Base-by-base conservation (phyloP, 2,113 vertebrate species). In the Oncorhynchus keta region DNA sequence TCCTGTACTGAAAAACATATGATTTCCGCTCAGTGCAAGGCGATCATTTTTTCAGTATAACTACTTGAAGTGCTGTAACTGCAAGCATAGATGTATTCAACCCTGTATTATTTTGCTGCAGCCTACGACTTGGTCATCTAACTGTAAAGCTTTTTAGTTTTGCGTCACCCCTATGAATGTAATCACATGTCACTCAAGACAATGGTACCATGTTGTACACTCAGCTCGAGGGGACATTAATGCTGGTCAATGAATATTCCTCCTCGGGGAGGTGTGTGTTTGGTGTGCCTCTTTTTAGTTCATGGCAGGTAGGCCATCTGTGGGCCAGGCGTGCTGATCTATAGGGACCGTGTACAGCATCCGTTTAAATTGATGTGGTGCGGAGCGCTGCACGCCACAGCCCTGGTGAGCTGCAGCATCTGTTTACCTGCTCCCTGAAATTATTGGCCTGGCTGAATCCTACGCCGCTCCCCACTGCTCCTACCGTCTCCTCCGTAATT, bases 331-430 rank as follows among this genome's bases (percentile, higher is more conserved):
- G 39, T 45, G 39, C 39, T 45, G 39, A 45, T 79, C 82, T 85
- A 77, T 88, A 18, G 86, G 81, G 77, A 83, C 72, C 76, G 22
- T 85, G 59, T 51, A 51, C 59, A 61, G n/a, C n/a, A 39, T 79
- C 75, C 79, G 78, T n/a, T 73, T 86, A 91, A 94, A 93, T 93
- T 89, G 88, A 79, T 5, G 51, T 55, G 51, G 89, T 76, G 74
- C 78, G 78, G 80, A 45, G 48, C 82, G 76, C 49, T 78, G 67
- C 71, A 61, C 66, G 6, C 73, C 78, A 59, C 77, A 70, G 73
- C 74, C 83, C 70, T 70, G 76, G 51, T 62, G 61, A 24, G 39
- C 9, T 65, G 64, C 76, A 77, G 80, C 84, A 83, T 78, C 74
- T 16, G 84, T 92, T 92, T 89, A 85, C 77, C 79, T 90, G 68